phyloP scores from a whole-genome alignment of 2,888 invertebrate species.

The Epinotia ramella region DNA sequence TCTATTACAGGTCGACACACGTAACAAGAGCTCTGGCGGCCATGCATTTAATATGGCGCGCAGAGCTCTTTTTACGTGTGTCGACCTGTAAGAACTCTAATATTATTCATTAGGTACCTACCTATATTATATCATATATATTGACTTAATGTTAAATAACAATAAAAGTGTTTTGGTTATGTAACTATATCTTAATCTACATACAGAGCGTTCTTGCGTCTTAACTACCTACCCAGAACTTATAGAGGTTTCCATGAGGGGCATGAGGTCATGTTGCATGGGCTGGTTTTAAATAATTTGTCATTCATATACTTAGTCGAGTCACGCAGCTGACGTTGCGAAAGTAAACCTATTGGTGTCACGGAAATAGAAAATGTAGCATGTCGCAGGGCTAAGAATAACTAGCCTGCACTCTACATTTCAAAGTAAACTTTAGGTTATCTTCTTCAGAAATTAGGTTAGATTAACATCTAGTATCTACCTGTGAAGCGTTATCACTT shows the following conservation, averaged over 20 bases:
- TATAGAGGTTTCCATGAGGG: not conserved
- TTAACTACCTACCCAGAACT: not conserved
- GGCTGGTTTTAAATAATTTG: slow-evolving; percentile 15
- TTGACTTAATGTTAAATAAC: not conserved
- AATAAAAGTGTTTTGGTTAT: not conserved
- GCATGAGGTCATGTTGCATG: not conserved
- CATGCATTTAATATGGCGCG: no score
- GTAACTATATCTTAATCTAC: not conserved
- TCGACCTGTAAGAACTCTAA: no score
- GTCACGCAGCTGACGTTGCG: slow-evolving; percentile 22
- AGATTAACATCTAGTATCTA: slow-evolving; percentile 57
- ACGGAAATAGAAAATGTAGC: slow-evolving; percentile 59
- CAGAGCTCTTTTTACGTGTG: no score
- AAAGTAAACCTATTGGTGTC: slow-evolving; percentile 42
- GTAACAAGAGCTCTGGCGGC: no score
- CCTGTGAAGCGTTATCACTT: slow-evolving; percentile 61
- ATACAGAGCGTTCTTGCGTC: not conserved
- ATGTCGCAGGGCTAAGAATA: slow-evolving; percentile 72
- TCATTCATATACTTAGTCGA: not conserved
- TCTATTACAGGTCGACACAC: no score
- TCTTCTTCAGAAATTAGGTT: slow-evolving; percentile 70
- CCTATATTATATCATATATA: no score
- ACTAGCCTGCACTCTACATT: slow-evolving; percentile 53
- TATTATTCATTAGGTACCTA: no score
- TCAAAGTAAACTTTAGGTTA: slow-evolving; percentile 58